These are phyloP conservation scores for Sciurus vulgaris DNA, from an alignment of 2,797 vertebrate genomes.

Conservation along the genomic window DNA sequence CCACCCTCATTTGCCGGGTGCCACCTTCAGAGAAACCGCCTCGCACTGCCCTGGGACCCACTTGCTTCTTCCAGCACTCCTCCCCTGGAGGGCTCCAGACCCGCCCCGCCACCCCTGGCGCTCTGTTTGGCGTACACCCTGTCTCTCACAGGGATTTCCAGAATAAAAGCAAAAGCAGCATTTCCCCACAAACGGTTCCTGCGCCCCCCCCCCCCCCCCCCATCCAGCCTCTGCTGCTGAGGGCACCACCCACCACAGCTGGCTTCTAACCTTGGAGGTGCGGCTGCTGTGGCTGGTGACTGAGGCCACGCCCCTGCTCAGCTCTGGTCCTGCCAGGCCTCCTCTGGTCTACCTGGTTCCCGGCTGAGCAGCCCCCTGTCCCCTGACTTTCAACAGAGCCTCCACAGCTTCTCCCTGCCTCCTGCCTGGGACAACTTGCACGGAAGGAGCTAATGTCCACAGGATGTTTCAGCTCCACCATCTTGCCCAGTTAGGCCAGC, in stretches of 20 bases:
- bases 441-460: not conserved
- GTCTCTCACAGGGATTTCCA: too few relatives aligned
- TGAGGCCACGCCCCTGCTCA: not conserved
- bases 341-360: not conserved
- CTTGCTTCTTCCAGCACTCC: too few relatives aligned
- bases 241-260: not conserved
- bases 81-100: too few relatives aligned
- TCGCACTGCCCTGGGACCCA: not conserved
- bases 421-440: not conserved
- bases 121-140: accelerated
- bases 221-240: not conserved
- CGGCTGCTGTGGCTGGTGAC: not conserved
- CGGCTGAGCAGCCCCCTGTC: too few relatives aligned
- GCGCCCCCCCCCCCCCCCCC: accelerated
- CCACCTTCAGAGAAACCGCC: not conserved
- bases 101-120: accelerated
- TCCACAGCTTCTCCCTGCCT: not conserved
- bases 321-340: not conserved
- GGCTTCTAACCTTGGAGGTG: not conserved
- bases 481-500: not conserved
- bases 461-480: not conserved
- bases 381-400: not conserved
- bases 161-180: too few relatives aligned
- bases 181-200: accelerated
- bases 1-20: not conserved